A percentile compares a stretch with the other conserved stretches of the same genome.
phyloP scores from a whole-genome alignment of 92 coral and sea anemone genomes.

The Epizoanthus fatuus region DNA sequence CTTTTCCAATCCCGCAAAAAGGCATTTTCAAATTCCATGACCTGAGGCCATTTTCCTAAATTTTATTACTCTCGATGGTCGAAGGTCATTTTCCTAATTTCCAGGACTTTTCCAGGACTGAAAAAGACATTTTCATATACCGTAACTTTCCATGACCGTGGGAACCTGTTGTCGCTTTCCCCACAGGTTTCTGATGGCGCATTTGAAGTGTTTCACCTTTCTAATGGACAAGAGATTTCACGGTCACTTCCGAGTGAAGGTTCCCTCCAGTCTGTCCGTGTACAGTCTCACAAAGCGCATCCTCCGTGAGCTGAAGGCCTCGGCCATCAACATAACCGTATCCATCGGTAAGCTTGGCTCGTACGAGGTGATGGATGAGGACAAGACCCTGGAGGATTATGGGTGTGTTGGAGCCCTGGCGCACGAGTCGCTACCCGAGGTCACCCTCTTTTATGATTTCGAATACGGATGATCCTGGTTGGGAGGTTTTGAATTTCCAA shows the following conservation, averaged over 20 bases:
- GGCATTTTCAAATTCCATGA: too few relatives aligned
- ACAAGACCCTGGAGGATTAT: constrained; percentile 64
- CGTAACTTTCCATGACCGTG: too few relatives aligned
- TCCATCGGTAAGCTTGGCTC: constrained; percentile 43
- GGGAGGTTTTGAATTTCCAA: too few relatives aligned
- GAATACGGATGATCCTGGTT: too few relatives aligned
- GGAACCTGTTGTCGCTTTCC: background rate
- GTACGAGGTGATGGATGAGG: constrained; percentile 53
- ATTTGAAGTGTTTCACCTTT: constrained; percentile 62
- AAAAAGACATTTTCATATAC: too few relatives aligned
- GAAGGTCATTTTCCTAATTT: too few relatives aligned
- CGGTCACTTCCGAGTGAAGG: constrained; percentile 63
- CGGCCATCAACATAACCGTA: constrained; percentile 66
- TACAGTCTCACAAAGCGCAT: constrained; percentile 76
- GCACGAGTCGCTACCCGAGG: constrained; percentile 56
- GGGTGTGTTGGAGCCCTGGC: constrained; percentile 72
- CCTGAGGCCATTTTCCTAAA: too few relatives aligned
- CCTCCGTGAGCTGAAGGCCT: constrained; percentile 74
- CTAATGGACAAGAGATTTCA: constrained; percentile 45
- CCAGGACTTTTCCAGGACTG: too few relatives aligned
- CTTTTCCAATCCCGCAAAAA: too few relatives aligned
- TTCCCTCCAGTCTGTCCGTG: constrained; percentile 73
- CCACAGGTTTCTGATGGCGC: constrained; percentile 66
- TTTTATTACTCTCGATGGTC: too few relatives aligned
- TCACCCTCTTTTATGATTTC: constrained; percentile 76